Base-by-base conservation (phyloP, 2,888 invertebrate species). In the Lithophane ornitopus region DNA sequence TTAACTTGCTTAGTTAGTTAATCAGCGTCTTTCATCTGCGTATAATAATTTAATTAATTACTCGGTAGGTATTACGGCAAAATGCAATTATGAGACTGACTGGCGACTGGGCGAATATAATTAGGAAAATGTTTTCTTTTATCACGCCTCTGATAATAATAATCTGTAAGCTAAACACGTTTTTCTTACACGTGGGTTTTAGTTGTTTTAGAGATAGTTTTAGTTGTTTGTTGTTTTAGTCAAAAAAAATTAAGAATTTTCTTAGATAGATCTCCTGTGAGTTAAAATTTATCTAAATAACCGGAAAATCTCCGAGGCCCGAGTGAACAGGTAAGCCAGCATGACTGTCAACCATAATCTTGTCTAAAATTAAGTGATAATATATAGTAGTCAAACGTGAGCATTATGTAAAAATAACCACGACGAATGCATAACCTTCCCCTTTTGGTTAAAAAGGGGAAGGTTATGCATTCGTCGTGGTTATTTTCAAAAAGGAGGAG, bases 61-160 rank as follows among this genome's bases (percentile, higher is more conserved):
- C 54, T 69, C 79, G 71, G 67, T 89, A 79, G 61, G 75, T 84
- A 80, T 87, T 88, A 86, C 56, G 56, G 56, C 28, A 46, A 63
- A 76, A 76, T 68, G 65, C 73, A 85, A 85, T 81, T 81, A 85
- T 63, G 41, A 73, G 52, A 76, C 41, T 59, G 62, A 63, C 49
- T 81, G 2, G 77, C 46, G 65, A 78, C 62, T 56, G 61, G 12
- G 61, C n/a, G 46, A 65, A 56, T 56, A 61, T 82, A 77, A 85
- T 83, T 69, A 73, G 26, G 49, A n/a, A 70, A 61, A 69, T 82
- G 70, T 85, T 73, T 80, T 70, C 69, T 73, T 73, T 76, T 69
- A 76, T 68, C 72, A 73, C 67, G 66, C 49, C 19, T 81, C 16
- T 67, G 70, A 44, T 84, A 80, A 44, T 67, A 71, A 34, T 62